Conservation (phyloP, 2,113 vertebrate species). For the Cottus gobio region DNA sequence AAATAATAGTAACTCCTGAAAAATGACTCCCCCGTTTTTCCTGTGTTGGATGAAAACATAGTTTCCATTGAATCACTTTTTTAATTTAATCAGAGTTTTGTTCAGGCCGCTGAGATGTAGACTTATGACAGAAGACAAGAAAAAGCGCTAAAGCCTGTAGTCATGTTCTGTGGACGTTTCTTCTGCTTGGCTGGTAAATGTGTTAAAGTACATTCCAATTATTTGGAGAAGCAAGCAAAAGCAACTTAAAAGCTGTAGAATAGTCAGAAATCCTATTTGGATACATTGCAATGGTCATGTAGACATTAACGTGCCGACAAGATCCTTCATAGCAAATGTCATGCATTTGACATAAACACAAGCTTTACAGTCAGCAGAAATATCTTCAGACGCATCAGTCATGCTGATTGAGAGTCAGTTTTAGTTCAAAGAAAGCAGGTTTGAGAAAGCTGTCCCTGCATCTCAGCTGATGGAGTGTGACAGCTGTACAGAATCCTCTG, state of each 20-base stretch:
- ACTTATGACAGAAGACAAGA: not conserved
- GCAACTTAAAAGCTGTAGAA: not conserved
- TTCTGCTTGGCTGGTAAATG: not conserved
- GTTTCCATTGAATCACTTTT: not conserved
- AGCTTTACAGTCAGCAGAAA: constrained; percentile 14
- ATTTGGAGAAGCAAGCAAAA: not conserved
- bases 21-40: too few relatives aligned
- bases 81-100: not conserved
- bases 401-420: constrained; percentile 20
- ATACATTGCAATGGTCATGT: constrained; percentile 4
- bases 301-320: not conserved
- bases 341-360: constrained; percentile 10
- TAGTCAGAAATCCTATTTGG: not conserved
- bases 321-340: not conserved
- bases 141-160: not conserved
- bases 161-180: not conserved
- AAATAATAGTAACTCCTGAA: too few relatives aligned
- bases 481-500: constrained; percentile 31
- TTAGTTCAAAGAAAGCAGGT: constrained; percentile 35
- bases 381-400: constrained; percentile 29
- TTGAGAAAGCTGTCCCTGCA: constrained; percentile 27
- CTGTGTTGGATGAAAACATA: constrained; percentile 11
- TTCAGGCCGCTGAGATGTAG: not conserved
- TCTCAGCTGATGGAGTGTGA: constrained; percentile 22
- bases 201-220: not conserved